Evolutionary conservation across 35 echinoderm and acorn worm genomes (phyloP).

Genomic region (Hemicentrotus pulcherrimus): DNA sequence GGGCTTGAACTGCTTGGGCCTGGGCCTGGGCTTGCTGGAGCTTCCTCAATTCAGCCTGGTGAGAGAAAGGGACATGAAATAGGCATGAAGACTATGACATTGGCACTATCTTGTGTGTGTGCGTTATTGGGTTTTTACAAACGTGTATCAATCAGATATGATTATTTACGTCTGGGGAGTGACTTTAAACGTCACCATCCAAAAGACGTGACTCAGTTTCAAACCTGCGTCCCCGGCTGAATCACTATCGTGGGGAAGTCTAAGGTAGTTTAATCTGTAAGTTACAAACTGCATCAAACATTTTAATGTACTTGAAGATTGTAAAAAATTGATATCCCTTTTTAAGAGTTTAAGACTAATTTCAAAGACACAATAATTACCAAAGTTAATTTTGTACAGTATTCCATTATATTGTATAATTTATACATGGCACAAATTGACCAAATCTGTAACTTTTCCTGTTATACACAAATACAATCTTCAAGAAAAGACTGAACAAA

Average conservation of each 20-base stretch:
- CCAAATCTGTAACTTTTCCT: background rate
- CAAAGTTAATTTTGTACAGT: background rate
- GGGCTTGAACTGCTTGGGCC: constrained; percentile 75
- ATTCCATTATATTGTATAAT: background rate
- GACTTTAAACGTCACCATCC: too few relatives aligned
- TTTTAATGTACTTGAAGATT: too few relatives aligned
- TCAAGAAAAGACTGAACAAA: background rate
- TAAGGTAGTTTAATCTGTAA: too few relatives aligned
- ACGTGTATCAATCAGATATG: too few relatives aligned
- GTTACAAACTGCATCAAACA: too few relatives aligned
- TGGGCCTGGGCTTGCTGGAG: constrained; percentile 94
- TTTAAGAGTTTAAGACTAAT: background rate
- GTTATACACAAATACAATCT: background rate
- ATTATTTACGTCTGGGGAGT: too few relatives aligned
- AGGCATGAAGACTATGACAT: too few relatives aligned
- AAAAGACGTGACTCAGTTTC: too few relatives aligned
- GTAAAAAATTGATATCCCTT: background rate
- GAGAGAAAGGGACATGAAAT: background rate
- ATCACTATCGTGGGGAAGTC: too few relatives aligned
- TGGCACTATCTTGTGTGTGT: too few relatives aligned
- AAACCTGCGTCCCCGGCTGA: too few relatives aligned
- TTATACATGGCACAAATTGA: background rate
- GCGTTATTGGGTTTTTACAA: too few relatives aligned
- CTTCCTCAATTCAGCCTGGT: constrained; percentile 61
- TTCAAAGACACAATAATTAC: background rate